These are phyloP conservation scores for Clarias macrocephalus DNA, from an alignment of 2,113 vertebrate genomes.

Conservation along the genomic window DNA sequence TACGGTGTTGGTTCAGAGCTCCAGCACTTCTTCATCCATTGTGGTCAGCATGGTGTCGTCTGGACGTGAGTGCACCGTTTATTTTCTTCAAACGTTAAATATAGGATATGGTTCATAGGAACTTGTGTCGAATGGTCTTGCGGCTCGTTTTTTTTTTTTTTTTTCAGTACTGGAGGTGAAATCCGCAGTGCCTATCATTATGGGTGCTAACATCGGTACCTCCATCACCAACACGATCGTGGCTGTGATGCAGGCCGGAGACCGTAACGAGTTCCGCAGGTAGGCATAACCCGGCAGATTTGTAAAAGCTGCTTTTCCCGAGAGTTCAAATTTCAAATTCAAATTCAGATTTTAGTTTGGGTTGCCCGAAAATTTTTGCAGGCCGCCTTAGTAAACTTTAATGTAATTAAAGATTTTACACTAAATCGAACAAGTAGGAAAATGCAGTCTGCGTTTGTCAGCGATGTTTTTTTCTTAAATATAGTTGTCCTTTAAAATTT, in stretches of 20 bases:
- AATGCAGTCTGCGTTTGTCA: too few relatives aligned
- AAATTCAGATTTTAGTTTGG: too few relatives aligned
- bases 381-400: not conserved
- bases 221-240: conserved; percentile 96
- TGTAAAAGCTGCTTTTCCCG: not conserved
- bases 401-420: not conserved
- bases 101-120: not conserved
- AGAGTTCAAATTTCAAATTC: too few relatives aligned
- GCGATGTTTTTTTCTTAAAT: not conserved
- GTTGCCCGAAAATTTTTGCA: not conserved
- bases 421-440: not conserved
- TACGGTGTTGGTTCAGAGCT: conserved; percentile 94
- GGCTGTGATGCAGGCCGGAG: conserved; percentile 92
- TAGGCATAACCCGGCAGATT: conserved; percentile 56
- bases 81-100: not conserved
- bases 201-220: conserved; percentile 97
- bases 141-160: not conserved
- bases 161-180: conserved; percentile 81
- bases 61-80: conserved; percentile 77
- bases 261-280: conserved; percentile 94
- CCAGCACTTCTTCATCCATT: conserved; percentile 93
- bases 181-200: conserved; percentile 89
- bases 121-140: not conserved
- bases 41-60: conserved; percentile 98
- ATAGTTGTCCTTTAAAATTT: not conserved